Evolutionary conservation across 2,888 invertebrate species (phyloP), one percentile per base, ranked within the genome.

Genomic region (Dolichomitus sp.): DNA sequence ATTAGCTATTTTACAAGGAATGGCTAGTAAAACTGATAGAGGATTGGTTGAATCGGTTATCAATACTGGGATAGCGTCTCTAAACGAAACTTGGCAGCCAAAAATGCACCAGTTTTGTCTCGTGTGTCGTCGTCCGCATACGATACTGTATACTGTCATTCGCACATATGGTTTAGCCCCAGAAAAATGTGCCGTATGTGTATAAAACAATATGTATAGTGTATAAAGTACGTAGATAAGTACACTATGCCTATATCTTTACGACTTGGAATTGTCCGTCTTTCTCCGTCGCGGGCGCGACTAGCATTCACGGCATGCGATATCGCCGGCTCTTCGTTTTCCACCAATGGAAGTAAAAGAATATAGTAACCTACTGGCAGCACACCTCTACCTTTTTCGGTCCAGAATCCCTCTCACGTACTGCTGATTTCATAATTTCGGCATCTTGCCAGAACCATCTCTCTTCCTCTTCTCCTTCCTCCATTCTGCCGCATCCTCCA

Each of bases 351-450:
- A 54, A 45, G 66, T 14, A 70, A 42, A 69, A 54, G 61, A 37
- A 61, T 42, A 65, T 54, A 50, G 63, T 63, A 37, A 23, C 48
- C 50, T 42, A 73, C 52, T 50, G 48, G 69, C 52, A 54, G 72
- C 40, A 57, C 63, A 52, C 72, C 75, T 75, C 61, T 61, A 48
- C 65, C 74, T 42, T 54, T 75, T 70, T 70, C 65, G 74, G 80
- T 82, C 77, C 72, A 76, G 86, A 88, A 88, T 87, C 87, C 89
- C 79, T 86, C 85, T 88, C 91, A 90, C 91, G 91, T 91, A 91
- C 88, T 88, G 91, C 90, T 91, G 92, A 92, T 92, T 92, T 91
- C 91, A 91, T 92, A 92, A 92, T 91, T 91, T 90, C 89, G 90
- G 91, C 90, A 90, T 90, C 89, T 90, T 89, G 90, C 91, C 91